phyloP scores from a whole-genome alignment of 2,888 invertebrate genomes.

The Merodon equestris region DNA sequence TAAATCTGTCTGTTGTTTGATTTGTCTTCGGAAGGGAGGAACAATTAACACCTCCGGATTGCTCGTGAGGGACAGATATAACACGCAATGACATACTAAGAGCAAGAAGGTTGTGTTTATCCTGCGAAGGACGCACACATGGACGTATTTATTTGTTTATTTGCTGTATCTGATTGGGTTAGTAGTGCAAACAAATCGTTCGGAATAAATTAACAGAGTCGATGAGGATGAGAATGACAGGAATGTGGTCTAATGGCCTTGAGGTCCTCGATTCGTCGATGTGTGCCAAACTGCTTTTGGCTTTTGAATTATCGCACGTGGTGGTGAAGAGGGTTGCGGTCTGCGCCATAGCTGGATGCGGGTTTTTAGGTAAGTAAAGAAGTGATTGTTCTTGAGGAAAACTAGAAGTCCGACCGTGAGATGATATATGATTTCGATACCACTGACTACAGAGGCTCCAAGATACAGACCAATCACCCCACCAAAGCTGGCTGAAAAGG shows the following conservation, averaged over 20 bases:
- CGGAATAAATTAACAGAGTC: conserved; percentile 51
- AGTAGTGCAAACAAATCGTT: conserved; percentile 42
- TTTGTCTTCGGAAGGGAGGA: conserved; percentile 41
- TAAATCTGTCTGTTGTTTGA: conserved; percentile 71
- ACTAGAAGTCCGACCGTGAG: conserved; percentile 74
- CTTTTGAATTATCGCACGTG: neutral
- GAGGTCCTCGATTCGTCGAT: conserved; percentile 26
- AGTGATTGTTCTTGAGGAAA: conserved; percentile 73
- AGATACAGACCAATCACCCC: conserved; percentile 80
- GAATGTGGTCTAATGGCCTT: conserved; percentile 36
- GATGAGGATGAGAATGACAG: conserved; percentile 32
- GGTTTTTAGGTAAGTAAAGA: conserved; percentile 28
- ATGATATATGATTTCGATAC: conserved; percentile 79
- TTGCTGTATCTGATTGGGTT: conserved; percentile 58
- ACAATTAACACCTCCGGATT: conserved; percentile 60
- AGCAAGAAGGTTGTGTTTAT: conserved; percentile 40
- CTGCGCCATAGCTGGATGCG: neutral
- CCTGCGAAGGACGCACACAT: conserved; percentile 9
- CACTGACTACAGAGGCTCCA: conserved; percentile 79
- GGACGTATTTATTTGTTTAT: conserved; percentile 58
- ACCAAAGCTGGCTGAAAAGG: conserved; percentile 78
- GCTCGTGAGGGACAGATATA: neutral
- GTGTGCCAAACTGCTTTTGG: conserved; percentile 27
- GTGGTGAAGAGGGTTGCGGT: no score
- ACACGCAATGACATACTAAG: conserved; percentile 8